Conservation (phyloP, 2,888 invertebrate species). For the Ectropis crepuscularia region DNA sequence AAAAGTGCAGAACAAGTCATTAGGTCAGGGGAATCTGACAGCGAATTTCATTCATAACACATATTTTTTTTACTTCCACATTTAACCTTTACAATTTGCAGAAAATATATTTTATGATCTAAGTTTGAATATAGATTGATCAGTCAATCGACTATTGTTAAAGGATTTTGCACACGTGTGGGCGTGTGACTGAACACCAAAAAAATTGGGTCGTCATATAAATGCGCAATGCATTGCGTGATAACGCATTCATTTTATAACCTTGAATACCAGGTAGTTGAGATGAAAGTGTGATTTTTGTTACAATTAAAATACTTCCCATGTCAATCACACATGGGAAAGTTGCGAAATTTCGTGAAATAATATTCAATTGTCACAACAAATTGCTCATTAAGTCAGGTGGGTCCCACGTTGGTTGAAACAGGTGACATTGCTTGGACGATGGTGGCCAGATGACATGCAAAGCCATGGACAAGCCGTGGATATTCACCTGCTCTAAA, state of each 20-base stretch:
- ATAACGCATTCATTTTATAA: slow-evolving; percentile 50
- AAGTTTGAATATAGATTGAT: slow-evolving; percentile 44
- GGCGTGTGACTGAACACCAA: slow-evolving; percentile 62
- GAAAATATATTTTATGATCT: slow-evolving; percentile 33
- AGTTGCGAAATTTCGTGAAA: slow-evolving; percentile 39
- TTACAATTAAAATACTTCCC: slow-evolving; percentile 50
- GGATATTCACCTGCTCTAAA: slow-evolving; percentile 67
- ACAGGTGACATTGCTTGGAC: slow-evolving; percentile 64
- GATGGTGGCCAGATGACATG: slow-evolving; percentile 69
- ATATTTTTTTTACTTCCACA: slow-evolving; percentile 24
- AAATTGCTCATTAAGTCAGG: slow-evolving; percentile 45
- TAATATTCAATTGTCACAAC: slow-evolving; percentile 44
- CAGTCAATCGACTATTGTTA: slow-evolving; percentile 44
- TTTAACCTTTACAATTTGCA: slow-evolving; percentile 1
- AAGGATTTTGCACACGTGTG: slow-evolving; percentile 70
- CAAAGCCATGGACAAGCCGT: slow-evolving; percentile 58
- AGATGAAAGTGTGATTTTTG: slow-evolving; percentile 54
- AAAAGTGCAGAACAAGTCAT: slow-evolving; percentile 68
- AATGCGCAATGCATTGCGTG: slow-evolving; percentile 64
- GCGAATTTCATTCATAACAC: slow-evolving; percentile 49
- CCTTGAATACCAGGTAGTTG: slow-evolving; percentile 42
- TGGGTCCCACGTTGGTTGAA: slow-evolving; percentile 39
- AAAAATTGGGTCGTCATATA: slow-evolving; percentile 51
- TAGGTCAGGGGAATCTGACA: slow-evolving; percentile 64
- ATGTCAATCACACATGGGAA: slow-evolving; percentile 63